Conservation (phyloP, 1,140 invertebrate species). For the Formica selysi region DNA sequence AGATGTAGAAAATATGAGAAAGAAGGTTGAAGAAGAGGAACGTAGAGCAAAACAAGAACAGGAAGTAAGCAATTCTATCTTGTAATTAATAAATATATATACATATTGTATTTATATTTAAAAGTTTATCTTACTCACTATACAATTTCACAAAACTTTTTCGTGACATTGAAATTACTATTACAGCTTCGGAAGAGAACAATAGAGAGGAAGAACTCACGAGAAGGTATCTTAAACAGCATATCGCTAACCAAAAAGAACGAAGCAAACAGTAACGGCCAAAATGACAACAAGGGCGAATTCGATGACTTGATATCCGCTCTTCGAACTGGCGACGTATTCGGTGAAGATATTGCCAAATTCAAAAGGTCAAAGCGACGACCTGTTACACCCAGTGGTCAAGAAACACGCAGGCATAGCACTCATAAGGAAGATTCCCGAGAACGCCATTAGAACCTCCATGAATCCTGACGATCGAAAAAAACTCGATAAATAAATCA, state of each 20-base stretch:
- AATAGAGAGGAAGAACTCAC: constrained; percentile 93
- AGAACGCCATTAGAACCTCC: constrained; percentile 86
- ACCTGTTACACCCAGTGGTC: constrained; percentile 88
- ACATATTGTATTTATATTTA: neutral
- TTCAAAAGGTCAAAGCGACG: constrained; percentile 93
- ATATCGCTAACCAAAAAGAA: constrained; percentile 86
- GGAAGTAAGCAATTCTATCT: constrained; percentile 89
- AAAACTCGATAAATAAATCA: neutral
- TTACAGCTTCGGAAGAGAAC: constrained; percentile 93
- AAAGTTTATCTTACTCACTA: neutral
- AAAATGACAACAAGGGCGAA: constrained; percentile 92
- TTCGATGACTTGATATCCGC: constrained; percentile 99
- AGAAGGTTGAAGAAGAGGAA: constrained; percentile 96
- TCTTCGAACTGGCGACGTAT: constrained; percentile 97
- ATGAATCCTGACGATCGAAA: neutral
- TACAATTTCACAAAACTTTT: neutral
- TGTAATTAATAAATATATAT: neutral
- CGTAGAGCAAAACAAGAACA: constrained; percentile 96
- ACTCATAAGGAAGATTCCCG: constrained; percentile 90
- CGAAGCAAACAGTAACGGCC: constrained; percentile 86
- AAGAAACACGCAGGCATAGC: constrained; percentile 88
- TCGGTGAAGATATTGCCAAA: constrained; percentile 98
- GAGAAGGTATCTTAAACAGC: constrained; percentile 90
- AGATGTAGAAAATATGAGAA: constrained; percentile 95
- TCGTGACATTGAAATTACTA: neutral